Base-by-base conservation (phyloP, 2,113 vertebrate species). In the Lanius collurio region DNA sequence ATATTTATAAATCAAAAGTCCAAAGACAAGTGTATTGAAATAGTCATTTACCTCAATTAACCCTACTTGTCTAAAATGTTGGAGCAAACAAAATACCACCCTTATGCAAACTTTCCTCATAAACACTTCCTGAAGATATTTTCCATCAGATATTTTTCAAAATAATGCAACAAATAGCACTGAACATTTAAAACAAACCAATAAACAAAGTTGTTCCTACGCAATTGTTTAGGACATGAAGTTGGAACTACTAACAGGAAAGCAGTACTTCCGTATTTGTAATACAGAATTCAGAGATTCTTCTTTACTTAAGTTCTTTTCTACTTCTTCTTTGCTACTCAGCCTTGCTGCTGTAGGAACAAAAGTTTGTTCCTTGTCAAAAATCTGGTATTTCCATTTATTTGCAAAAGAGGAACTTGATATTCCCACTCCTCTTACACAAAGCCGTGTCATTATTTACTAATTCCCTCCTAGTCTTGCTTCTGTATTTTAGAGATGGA, bases 381-480 rank as follows among this genome's bases (percentile, higher is more conserved):
- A 93, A 92, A 44, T 26, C 69, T 95, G 93, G 39, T 90, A 84
- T 94, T 89, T 56, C 18, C 71, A 94, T 96, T 92, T 81, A 56
- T 94, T 90, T 83, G 49, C 12, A 53, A 75, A 83, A 67, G 56
- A 83, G 49, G 69, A 96, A 96, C 11, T 57, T 33, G 41, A 93
- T 96, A 96, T 83, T 91, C 96, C 95, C 94, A 90, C 52, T 81
- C 76, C 47, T 83, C 73, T 86, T 83, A 31, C 80, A 78, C 68
- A 88, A 92, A 96, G 30, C 90, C 26, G 2, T 86, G 41, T 42
- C 5, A 1, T 56, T 93, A 93, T 92, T 96, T 94, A 94, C 64
- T 96, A 96, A 94, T 93, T 93, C 90, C 74, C 31, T 86, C 73
- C 88, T 82, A 95, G 65, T 71, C 64, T 64, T 75, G 16, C 64